phyloP scores from a whole-genome alignment of 2,797 vertebrate species.

The Chromobotia macracanthus region DNA sequence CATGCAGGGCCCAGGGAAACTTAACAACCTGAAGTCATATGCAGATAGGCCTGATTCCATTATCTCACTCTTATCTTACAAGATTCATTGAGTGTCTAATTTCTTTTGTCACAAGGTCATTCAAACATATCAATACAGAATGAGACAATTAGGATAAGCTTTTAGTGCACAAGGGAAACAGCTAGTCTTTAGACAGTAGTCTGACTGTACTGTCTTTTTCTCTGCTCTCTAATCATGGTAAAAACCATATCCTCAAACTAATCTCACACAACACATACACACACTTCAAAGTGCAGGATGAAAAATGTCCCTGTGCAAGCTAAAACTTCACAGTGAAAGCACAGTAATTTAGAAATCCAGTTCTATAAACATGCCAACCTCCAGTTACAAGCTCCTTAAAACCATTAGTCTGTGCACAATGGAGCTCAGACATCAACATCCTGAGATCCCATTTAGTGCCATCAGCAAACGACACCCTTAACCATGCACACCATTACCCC shows the following conservation, averaged over 20 bases:
- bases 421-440: constrained; percentile 42
- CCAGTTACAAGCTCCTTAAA: constrained; percentile 27
- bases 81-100: constrained; percentile 22
- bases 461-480: constrained; percentile 36
- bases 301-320: constrained; percentile 60
- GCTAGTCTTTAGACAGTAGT: constrained; percentile 55
- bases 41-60: constrained; percentile 35
- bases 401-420: constrained; percentile 35
- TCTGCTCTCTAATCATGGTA: constrained; percentile 32
- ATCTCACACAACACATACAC: constrained; percentile 47
- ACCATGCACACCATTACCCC: constrained; percentile 36
- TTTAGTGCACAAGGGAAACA: constrained; percentile 66
- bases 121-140: constrained; percentile 69
- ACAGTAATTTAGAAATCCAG: constrained; percentile 3
- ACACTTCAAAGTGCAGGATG: constrained; percentile 47
- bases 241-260: constrained; percentile 34
- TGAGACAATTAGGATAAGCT: constrained; percentile 75
- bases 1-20: constrained; percentile 6
- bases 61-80: constrained; percentile 24
- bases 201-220: neutral
- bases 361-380: constrained; percentile 33
- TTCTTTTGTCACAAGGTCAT: constrained; percentile 34
- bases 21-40: neutral
- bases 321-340: constrained; percentile 61
- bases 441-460: constrained; percentile 42